Evolutionary conservation across 2,888 invertebrate species (phyloP).

Genomic region (Rhorus exstirpatorius): DNA sequence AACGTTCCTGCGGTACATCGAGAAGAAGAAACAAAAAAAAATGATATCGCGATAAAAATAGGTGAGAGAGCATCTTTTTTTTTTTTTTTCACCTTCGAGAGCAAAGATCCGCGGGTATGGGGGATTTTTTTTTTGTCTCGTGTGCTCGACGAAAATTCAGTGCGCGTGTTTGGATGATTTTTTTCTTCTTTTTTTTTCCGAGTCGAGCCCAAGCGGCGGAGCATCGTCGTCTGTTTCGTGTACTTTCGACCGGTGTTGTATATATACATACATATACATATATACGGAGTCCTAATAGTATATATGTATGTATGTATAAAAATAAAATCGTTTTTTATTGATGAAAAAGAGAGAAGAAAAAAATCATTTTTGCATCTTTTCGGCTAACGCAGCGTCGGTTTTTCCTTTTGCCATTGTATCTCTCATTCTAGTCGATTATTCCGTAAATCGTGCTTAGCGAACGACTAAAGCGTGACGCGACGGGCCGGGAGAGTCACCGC

Average conservation of each 20-base stretch:
- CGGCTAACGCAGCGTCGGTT: neutral
- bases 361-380: slow-evolving; percentile 3
- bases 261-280: slow-evolving; percentile 11
- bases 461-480: slow-evolving; percentile 67
- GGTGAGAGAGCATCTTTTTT: slow-evolving; percentile 42
- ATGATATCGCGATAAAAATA: slow-evolving; percentile 27
- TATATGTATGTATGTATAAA: neutral
- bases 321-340: slow-evolving; percentile 16
- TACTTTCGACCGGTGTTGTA: slow-evolving; percentile 51
- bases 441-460: slow-evolving; percentile 60
- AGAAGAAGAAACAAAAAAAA: slow-evolving; percentile 11
- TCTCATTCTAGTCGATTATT: slow-evolving; percentile 58
- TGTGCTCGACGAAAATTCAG: slow-evolving; percentile 21
- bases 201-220: slow-evolving; percentile 43
- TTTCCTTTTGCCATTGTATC: neutral
- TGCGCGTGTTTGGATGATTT: slow-evolving; percentile 11
- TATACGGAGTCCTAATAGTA: too few relatives aligned
- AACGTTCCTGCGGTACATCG: slow-evolving; percentile 11
- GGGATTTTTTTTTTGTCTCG: neutral
- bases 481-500: slow-evolving; percentile 65
- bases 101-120: slow-evolving; percentile 10
- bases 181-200: slow-evolving; percentile 27
- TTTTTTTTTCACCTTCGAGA: slow-evolving; percentile 3
- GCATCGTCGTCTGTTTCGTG: slow-evolving; percentile 53
- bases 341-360: slow-evolving; percentile 9